Evolutionary conservation across 1,140 invertebrate genomes (phyloP).

Genomic region (Scaptomyza graminum): DNA sequence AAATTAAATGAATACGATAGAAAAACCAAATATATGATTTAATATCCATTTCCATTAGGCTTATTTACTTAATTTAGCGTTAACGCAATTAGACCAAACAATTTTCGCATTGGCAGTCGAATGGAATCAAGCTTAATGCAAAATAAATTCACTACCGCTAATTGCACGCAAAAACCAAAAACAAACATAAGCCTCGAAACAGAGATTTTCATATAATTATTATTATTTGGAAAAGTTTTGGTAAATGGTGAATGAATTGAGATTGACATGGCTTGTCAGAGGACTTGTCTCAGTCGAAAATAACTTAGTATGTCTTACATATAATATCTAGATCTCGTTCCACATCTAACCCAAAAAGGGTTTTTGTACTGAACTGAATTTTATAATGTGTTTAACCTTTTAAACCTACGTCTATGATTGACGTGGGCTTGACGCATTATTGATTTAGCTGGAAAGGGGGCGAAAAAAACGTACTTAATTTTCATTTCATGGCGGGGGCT

Average conservation of each 20-base stretch:
- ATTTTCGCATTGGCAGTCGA: conserved; percentile 29
- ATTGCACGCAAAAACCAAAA: conserved; percentile 34
- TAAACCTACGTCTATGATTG: conserved; percentile 29
- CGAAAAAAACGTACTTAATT: not conserved
- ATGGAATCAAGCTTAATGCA: conserved; percentile 47
- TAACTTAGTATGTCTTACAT: not conserved
- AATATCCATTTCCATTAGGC: conserved; percentile 52
- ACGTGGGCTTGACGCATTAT: conserved; percentile 46
- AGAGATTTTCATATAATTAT: not conserved
- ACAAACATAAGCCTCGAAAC: conserved; percentile 34
- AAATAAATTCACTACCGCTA: conserved; percentile 49
- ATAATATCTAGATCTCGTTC: conserved; percentile 6
- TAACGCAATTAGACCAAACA: conserved; percentile 40
- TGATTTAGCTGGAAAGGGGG: not conserved
- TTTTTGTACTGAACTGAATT: conserved; percentile 16
- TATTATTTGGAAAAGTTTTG: not conserved
- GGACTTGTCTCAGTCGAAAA: conserved; percentile 22
- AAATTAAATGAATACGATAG: not conserved
- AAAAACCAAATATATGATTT: conserved; percentile 11
- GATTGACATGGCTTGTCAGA: conserved; percentile 58
- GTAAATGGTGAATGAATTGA: conserved; percentile 12
- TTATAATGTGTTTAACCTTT: conserved; percentile 11
- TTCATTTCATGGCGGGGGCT: conserved; percentile 8
- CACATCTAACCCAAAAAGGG: conserved; percentile 25
- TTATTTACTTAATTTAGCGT: conserved; percentile 39